Percentiles rank a stretch among this genome's conserved stretches.
These are phyloP conservation scores for Ectropis crepuscularia DNA, from an alignment of 2,888 invertebrate species.

Conservation along the genomic window DNA sequence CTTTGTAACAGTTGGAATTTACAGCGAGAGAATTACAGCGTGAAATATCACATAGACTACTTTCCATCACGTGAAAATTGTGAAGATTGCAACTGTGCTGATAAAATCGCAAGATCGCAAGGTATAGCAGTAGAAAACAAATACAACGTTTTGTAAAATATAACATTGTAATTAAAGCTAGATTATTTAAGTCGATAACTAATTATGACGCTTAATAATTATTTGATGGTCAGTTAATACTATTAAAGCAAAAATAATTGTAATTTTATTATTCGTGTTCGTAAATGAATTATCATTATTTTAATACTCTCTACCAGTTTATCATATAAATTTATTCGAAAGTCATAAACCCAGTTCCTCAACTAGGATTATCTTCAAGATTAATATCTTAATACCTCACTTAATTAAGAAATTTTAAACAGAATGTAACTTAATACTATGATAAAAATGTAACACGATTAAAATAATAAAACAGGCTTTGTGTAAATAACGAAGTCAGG, in stretches of 20 bases:
- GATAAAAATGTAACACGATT: background rate
- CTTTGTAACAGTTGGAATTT: no score
- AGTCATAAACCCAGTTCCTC: conserved; percentile 16
- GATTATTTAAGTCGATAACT: no score
- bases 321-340: conserved; percentile 3
- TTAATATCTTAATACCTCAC: conserved; percentile 13
- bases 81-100: no score
- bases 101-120: no score
- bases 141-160: no score
- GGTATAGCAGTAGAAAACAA: no score
- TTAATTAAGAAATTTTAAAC: conserved; percentile 13
- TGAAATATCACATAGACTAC: no score
- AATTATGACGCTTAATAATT: background rate
- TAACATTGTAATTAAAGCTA: no score
- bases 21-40: no score
- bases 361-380: conserved; percentile 16
- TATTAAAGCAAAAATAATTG: background rate
- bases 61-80: no score
- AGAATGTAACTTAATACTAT: background rate
- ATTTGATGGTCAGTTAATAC: background rate
- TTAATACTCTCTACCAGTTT: conserved; percentile 1
- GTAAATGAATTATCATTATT: conserved; percentile 5
- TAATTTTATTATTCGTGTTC: background rate
- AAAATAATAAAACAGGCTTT: background rate
- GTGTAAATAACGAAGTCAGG: no score